Evolutionary conservation across 2,797 vertebrate species (phyloP).

Genomic region (Pseudomugil tenellus): DNA sequence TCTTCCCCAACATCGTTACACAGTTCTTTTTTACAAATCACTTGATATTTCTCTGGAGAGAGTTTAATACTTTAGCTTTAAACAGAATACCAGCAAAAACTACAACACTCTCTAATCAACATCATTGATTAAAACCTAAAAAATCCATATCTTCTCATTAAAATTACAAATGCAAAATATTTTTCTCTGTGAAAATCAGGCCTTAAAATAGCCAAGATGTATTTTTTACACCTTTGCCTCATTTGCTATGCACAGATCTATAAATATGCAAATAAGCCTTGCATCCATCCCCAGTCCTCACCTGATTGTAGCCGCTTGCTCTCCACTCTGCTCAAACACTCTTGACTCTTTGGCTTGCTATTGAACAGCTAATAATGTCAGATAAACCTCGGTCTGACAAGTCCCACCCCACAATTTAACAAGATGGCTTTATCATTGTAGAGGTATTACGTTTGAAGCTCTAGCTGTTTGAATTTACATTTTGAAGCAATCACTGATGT

Average conservation of each 20-base stretch:
- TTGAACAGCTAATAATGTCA: conserved; percentile 9
- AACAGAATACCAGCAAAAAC: not conserved
- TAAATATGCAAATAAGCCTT: conserved; percentile 19
- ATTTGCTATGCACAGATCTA: conserved; percentile 12
- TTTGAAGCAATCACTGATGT: not conserved
- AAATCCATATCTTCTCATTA: not conserved
- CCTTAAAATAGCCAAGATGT: not conserved
- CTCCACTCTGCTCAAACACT: conserved; percentile 10
- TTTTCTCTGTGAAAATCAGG: not conserved
- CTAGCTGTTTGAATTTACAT: not conserved
- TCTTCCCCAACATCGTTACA: not conserved
- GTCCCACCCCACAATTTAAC: not conserved
- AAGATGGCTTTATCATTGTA: not conserved
- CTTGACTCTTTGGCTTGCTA: conserved; percentile 14
- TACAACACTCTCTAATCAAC: not conserved
- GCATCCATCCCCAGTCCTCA: not conserved
- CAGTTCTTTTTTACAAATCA: not conserved
- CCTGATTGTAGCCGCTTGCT: not conserved
- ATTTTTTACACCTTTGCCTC: not conserved
- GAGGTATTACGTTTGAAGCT: not conserved
- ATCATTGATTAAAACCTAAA: not conserved
- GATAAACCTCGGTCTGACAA: conserved; percentile 11
- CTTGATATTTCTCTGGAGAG: not conserved
- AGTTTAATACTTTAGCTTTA: not conserved
- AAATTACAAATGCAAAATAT: not conserved